Evolutionary conservation across 2,113 vertebrate species (phyloP), one percentile per base, ranked within the genome.

Genomic region (Lophotis ruficrista): DNA sequence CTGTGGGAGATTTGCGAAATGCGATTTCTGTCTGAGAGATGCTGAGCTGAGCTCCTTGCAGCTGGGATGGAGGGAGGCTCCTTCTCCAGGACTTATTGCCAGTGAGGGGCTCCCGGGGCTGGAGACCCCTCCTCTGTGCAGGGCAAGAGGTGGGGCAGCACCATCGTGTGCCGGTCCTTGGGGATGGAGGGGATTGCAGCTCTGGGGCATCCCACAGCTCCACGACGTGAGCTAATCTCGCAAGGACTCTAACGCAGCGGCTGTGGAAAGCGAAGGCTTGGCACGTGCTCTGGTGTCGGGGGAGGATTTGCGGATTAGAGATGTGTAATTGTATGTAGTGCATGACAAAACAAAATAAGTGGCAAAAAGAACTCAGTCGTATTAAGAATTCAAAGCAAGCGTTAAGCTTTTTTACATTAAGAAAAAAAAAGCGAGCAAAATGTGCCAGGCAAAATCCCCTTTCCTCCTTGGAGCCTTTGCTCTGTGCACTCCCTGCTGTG

Each of bases 261-360:
- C 82, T 28, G 79, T 7, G 8, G 87, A 24, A 68, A 71, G 83
- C 13, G 27, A 94, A 97, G 84, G 41, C 87, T 97, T 96, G 96
- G 95, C 94, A 87, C 83, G 72, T 96, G 89, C 35, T 81, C 64
- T n/a, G 69, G 87, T 86, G 71, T 95, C 95, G 41, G 80, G 94
- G 97, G 95, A 96, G 88, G 95, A 97, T 97, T 97, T 97, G 94
- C 61, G 84, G 97, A 96, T 98, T 97, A 97, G 93, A 91, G 93
- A 69, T 89, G 89, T 96, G 93, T 97, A 95, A 96, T 87, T 97
- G 72, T 96, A 94, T 96, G 86, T 90, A 97, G 93, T 94, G 97
- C 95, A 94, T 96, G 95, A 90, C 95, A 96, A 97, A 97, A 96
- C 96, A 97, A 97, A 97, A 72, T 94, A 93, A 97, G 95, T 95